Base-by-base conservation (phyloP, 2,888 invertebrate species). In the Amphipoea oculea region DNA sequence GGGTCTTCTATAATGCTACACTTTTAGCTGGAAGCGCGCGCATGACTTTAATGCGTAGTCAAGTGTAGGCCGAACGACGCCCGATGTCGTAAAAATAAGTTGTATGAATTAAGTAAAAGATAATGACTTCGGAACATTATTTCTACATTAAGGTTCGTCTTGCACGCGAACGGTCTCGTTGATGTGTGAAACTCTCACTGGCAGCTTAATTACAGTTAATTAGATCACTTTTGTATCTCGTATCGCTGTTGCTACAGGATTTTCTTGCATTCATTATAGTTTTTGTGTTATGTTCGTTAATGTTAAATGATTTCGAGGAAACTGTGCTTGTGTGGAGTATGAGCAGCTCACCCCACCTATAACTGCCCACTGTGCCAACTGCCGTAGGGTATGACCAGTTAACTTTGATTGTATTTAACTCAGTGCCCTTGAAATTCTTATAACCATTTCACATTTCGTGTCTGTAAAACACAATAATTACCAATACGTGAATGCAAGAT, bases 101-200 rank as follows among this genome's bases (percentile, higher is more conserved):
- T 90, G 91, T 91, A 92, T 91, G 93, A 93, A 94, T 94, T 94
- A 95, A 95, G 95, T 95, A 94, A 94, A 95, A 94, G 93, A 94
- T 96, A 96, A 96, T 96, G 94, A 93, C 91, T 89, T 90, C 82
- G 88, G 92, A 94, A 93, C 95, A 96, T 96, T 96, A 96, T 95
- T 95, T 95, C 91, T 91, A 94, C 96, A 96, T 95, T 95, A 96
- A 92, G 88, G 90, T 90, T 89, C 89, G 82, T 84, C 87, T 89
- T 89, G 91, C 94, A 94, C 93, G 93, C 93, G 87, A 93, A 87
- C 92, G 86, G 89, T 77, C 88, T 88, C 90, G 91, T 91, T 90
- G 90, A 91, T 91, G 92, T 94, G 92, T 92, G 92, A 93, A 92
- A 90, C 91, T 88, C 90, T 86, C 87, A 86, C 87, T 84, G 88